phyloP scores from a whole-genome alignment of 2,888 invertebrate species.

The Dasysyrphus tricinctus region DNA sequence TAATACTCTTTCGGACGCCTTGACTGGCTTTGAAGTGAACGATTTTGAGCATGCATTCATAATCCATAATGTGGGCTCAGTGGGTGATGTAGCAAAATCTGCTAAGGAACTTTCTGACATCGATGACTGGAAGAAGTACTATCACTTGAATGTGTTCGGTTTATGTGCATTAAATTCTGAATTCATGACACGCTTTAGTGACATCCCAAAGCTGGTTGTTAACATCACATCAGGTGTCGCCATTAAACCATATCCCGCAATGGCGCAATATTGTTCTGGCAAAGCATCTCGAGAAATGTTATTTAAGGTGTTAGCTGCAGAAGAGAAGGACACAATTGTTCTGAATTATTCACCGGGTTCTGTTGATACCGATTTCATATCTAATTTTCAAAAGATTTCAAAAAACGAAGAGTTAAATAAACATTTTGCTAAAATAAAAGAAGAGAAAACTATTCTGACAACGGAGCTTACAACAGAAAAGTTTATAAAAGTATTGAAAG shows the following conservation, averaged over 20 bases:
- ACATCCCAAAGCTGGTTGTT: constrained; percentile 85
- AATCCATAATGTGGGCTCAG: constrained; percentile 94
- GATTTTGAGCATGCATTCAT: constrained; percentile 89
- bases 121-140: constrained; percentile 87
- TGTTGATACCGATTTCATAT: constrained; percentile 95
- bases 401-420: constrained; percentile 86
- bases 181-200: constrained; percentile 86
- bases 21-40: constrained; percentile 52
- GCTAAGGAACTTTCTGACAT: constrained; percentile 87
- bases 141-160: constrained; percentile 90
- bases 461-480: constrained; percentile 90
- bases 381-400: constrained; percentile 86
- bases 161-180: constrained; percentile 88
- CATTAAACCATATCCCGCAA: constrained; percentile 89
- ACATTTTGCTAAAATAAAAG: constrained; percentile 86
- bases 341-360: constrained; percentile 97
- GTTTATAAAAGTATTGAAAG: constrained; percentile 88
- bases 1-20: constrained; percentile 83
- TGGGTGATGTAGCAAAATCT: constrained; percentile 88
- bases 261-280: constrained; percentile 92
- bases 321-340: constrained; percentile 87
- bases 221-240: constrained; percentile 95
- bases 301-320: constrained; percentile 92
- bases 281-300: constrained; percentile 96
- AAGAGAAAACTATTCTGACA: constrained; percentile 87